Evolutionary conservation across 2,888 invertebrate species (phyloP).

Genomic region (Molanna angustata): DNA sequence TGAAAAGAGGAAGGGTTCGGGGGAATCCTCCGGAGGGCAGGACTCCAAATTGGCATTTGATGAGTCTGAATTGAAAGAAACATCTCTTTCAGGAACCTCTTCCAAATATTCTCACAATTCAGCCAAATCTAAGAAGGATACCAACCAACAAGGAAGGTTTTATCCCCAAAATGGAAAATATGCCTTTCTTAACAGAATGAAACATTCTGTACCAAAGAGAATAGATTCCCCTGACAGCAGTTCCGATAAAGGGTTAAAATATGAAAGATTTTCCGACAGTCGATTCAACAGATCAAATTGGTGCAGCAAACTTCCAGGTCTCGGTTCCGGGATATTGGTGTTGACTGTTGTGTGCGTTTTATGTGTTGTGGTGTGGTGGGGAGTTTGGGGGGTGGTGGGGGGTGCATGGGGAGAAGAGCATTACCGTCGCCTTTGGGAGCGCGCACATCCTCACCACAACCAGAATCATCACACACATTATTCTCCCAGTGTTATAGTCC

Average conservation of each 20-base stretch:
- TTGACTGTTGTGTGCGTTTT: slow-evolving; percentile 43
- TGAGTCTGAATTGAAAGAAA: slow-evolving; percentile 42
- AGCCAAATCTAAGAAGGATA: slow-evolving; percentile 8
- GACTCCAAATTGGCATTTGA: slow-evolving; percentile 40
- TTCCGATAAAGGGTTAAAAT: slow-evolving; percentile 44
- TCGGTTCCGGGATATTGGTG: slow-evolving; percentile 45
- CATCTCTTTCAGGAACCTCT: slow-evolving; percentile 46
- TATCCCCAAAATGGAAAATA: slow-evolving; percentile 39
- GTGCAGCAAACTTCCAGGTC: slow-evolving; percentile 41
- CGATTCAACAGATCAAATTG: slow-evolving; percentile 11
- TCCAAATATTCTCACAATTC: slow-evolving; percentile 41
- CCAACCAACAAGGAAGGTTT: slow-evolving; percentile 42
- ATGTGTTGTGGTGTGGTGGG: slow-evolving; percentile 49
- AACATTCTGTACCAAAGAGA: slow-evolving; percentile 28
- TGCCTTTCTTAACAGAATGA: slow-evolving; percentile 30
- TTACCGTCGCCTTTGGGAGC: slow-evolving; percentile 51
- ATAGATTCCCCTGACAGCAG: slow-evolving; percentile 20
- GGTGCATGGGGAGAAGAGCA: slow-evolving; percentile 51
- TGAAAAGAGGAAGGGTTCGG: slow-evolving; percentile 43
- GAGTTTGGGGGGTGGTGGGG: slow-evolving; percentile 46
- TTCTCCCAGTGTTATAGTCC: slow-evolving; percentile 33
- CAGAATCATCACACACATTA: slow-evolving; percentile 43
- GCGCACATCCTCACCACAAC: slow-evolving; percentile 48
- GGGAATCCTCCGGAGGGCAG: slow-evolving; percentile 43
- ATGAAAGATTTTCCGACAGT: slow-evolving; percentile 31